Percentiles rank a stretch among this genome's conserved stretches.
phyloP scores from a whole-genome alignment of 2,888 invertebrate species.

The Aleiodes testaceus region DNA sequence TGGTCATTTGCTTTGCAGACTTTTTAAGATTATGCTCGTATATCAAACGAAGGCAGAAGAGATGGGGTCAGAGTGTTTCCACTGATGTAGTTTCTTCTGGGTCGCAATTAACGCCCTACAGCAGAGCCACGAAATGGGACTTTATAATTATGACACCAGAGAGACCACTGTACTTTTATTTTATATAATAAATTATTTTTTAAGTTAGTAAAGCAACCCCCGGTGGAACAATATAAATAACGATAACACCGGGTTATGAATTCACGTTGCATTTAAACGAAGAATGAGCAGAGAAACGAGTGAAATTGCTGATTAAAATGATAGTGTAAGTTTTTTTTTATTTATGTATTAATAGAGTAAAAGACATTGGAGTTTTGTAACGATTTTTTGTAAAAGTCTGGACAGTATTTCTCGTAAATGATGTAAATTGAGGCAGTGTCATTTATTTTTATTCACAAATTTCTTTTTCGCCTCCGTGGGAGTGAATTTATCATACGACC shows the following conservation, averaged over 20 bases:
- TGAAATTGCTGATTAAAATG: constrained; percentile 8
- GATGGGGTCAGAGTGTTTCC: constrained; percentile 1
- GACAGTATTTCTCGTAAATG: background rate
- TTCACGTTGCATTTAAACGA: constrained; percentile 26
- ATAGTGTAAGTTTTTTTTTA: background rate
- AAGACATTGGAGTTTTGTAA: too few relatives aligned
- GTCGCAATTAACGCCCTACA: constrained; percentile 44
- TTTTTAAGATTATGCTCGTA: constrained; percentile 38
- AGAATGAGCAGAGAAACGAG: background rate
- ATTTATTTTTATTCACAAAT: background rate
- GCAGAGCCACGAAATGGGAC: constrained; percentile 42
- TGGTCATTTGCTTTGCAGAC: constrained; percentile 27
- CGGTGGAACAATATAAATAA: constrained; percentile 43
- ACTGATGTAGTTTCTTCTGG: constrained; percentile 36
- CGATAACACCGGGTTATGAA: constrained; percentile 37
- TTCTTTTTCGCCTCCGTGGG: background rate
- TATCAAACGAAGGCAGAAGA: constrained; percentile 21
- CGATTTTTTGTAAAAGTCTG: too few relatives aligned
- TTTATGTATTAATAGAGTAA: too few relatives aligned
- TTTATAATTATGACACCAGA: constrained; percentile 44
- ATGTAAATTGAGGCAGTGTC: background rate
- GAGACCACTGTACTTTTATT: constrained; percentile 11
- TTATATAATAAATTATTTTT: constrained; percentile 5
- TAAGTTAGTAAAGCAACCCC: constrained; percentile 8
- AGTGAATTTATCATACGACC: constrained; percentile 26